phyloP scores from a whole-genome alignment of 2,797 vertebrate species.

The Protonibea diacanthus region DNA sequence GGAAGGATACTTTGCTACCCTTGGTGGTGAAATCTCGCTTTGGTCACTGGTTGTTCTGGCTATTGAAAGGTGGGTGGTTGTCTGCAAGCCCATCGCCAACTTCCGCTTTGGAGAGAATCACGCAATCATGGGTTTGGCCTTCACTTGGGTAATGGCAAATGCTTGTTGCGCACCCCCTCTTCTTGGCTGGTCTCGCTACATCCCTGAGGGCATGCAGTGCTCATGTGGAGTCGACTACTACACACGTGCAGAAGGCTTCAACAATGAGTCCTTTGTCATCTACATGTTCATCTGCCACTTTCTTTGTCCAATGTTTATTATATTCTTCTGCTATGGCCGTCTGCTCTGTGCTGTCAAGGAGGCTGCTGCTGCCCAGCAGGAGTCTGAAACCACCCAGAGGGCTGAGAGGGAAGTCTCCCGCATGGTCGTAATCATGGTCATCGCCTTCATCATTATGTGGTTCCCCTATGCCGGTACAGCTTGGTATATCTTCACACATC shows the following conservation, averaged over 20 bases:
- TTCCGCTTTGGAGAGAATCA: slow-evolving; percentile 97
- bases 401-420: slow-evolving; percentile 97
- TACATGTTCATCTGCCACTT: slow-evolving; percentile 97
- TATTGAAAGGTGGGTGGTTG: slow-evolving; percentile 94
- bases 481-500: slow-evolving; percentile 93
- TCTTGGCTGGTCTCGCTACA: slow-evolving; percentile 95
- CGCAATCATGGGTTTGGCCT: slow-evolving; percentile 91
- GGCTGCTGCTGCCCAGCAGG: slow-evolving; percentile 97
- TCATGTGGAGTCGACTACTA: slow-evolving; percentile 98
- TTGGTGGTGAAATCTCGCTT: slow-evolving; percentile 93
- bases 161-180: slow-evolving; percentile 91
- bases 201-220: slow-evolving; percentile 97
- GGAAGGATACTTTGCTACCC: slow-evolving; percentile 96
- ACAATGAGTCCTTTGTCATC: slow-evolving; percentile 97
- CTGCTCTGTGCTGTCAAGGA: slow-evolving; percentile 97
- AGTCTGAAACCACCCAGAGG: slow-evolving; percentile 98
- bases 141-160: slow-evolving; percentile 91
- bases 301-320: slow-evolving; percentile 77
- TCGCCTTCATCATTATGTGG: slow-evolving; percentile 93
- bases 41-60: slow-evolving; percentile 97
- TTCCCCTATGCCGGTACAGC: slow-evolving; percentile 91
- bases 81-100: slow-evolving; percentile 98
- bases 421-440: slow-evolving; percentile 96
- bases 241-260: slow-evolving; percentile 92
- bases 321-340: slow-evolving; percentile 97